Conservation (phyloP, 1,140 invertebrate species). For the Sinonovacula constricta region DNA sequence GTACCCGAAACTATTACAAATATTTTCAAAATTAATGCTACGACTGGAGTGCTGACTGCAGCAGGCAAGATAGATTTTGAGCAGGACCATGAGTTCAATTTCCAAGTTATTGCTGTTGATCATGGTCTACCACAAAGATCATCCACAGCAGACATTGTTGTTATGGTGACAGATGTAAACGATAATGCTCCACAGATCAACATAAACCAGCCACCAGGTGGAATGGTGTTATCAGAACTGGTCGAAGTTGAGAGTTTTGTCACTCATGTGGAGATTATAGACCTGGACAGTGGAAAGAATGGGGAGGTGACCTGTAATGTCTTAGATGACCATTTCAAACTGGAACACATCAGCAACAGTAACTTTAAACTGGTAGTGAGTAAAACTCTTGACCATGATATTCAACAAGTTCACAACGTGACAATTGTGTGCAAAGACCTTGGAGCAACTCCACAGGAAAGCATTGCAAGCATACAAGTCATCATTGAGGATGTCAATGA, state of each 20-base stretch:
- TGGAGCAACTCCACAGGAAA: slow-evolving; percentile 27
- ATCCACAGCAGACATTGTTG: slow-evolving; percentile 82
- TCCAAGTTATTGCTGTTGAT: slow-evolving; percentile 60
- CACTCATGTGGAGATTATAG: slow-evolving; percentile 64
- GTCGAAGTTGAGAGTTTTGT: slow-evolving; percentile 65
- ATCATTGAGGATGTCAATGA: slow-evolving; percentile 48
- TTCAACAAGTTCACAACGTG: slow-evolving; percentile 31
- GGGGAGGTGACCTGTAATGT: slow-evolving; percentile 63
- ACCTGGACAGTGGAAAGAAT: slow-evolving; percentile 67
- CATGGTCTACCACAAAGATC: slow-evolving; percentile 47
- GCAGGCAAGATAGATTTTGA: slow-evolving; percentile 88
- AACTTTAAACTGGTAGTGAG: slow-evolving; percentile 48
- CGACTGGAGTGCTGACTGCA: slow-evolving; percentile 59
- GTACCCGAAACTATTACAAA: slow-evolving; percentile 91
- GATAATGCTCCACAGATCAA: slow-evolving; percentile 66
- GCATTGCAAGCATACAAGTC: slow-evolving; percentile 21
- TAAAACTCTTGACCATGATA: slow-evolving; percentile 40
- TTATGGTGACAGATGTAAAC: slow-evolving; percentile 62
- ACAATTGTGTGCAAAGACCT: slow-evolving; percentile 40
- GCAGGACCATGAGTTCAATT: slow-evolving; percentile 73
- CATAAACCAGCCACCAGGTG: slow-evolving; percentile 64
- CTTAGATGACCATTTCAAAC: slow-evolving; percentile 47
- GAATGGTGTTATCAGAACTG: slow-evolving; percentile 54
- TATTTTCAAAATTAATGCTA: slow-evolving; percentile 87
- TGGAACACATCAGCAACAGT: slow-evolving; percentile 10